Percentiles rank a stretch among this genome's conserved stretches.
Conservation (phyloP, 1,140 invertebrate genomes). For the Yoshiicerus persimilis region DNA sequence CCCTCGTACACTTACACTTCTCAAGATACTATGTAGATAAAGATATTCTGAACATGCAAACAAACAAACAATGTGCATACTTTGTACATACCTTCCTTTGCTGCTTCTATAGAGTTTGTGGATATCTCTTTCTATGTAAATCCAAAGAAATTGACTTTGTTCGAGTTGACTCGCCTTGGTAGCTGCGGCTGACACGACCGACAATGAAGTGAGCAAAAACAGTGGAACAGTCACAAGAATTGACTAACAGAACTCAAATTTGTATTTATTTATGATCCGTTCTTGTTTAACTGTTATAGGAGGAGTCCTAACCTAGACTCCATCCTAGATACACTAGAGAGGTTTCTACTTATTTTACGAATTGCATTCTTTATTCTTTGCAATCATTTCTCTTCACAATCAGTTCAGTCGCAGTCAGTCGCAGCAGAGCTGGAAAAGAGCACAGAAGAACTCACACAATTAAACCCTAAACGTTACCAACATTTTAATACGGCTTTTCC, state of each 20-base stretch:
- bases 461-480: background rate
- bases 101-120: background rate
- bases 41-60: too few relatives aligned
- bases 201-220: conserved; percentile 16
- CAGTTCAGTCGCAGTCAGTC: background rate
- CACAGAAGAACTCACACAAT: conserved; percentile 13
- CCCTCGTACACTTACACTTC: background rate
- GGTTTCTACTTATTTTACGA: background rate
- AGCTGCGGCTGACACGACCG: background rate
- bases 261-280: conserved; percentile 5
- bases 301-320: background rate
- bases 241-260: background rate
- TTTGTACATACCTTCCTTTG: background rate
- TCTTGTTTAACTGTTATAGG: background rate
- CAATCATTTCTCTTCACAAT: background rate
- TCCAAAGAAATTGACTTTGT: background rate
- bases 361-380: background rate
- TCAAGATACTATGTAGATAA: background rate
- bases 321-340: background rate
- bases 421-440: background rate
- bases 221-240: background rate
- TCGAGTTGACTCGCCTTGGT: background rate
- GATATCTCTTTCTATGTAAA: background rate
- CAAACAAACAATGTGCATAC: background rate
- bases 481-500: conserved; percentile 1